A percentile compares a stretch with the other conserved stretches of the same genome.
Evolutionary conservation across 1,140 invertebrate genomes (phyloP).

Genomic region (Dysdera silvatica): DNA sequence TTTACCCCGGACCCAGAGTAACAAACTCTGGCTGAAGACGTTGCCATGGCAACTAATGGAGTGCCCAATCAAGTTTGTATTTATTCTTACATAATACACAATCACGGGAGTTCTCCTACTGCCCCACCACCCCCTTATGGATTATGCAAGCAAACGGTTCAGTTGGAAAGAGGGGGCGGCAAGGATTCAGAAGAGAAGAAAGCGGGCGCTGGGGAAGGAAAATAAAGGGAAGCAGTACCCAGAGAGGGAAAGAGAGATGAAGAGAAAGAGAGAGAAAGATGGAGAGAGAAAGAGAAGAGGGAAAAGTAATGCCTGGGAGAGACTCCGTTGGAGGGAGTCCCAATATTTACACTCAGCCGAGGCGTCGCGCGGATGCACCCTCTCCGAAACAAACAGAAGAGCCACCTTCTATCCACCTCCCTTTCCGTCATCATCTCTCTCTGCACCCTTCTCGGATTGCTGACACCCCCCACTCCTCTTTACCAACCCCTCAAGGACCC

Average conservation of each 20-base stretch:
- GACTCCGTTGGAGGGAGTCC: not conserved
- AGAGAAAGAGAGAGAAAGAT: conserved; percentile 7
- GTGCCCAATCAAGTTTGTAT: conserved; percentile 34
- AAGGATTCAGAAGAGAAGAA: not conserved
- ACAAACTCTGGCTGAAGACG: conserved; percentile 22
- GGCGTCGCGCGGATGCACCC: too few relatives aligned
- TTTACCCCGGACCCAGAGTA: conserved; percentile 27
- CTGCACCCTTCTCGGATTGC: too few relatives aligned
- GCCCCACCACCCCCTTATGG: conserved; percentile 15
- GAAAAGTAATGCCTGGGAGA: conserved; percentile 2
- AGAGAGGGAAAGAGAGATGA: conserved; percentile 1
- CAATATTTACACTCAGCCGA: too few relatives aligned
- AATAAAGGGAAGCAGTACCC: too few relatives aligned
- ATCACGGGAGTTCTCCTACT: conserved; percentile 15
- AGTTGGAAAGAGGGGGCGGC: not conserved
- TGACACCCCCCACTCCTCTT: too few relatives aligned
- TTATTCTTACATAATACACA: conserved; percentile 35
- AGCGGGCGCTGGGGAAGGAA: not conserved
- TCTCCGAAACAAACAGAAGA: too few relatives aligned
- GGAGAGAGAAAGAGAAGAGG: not conserved
- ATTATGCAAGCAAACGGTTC: conserved; percentile 30
- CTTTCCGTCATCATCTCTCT: too few relatives aligned
- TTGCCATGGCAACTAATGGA: conserved; percentile 36
- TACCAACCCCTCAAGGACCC: too few relatives aligned
- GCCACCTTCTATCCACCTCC: too few relatives aligned